Percentiles rank a stretch among this genome's conserved stretches.
Conservation (phyloP, 1,140 invertebrate genomes). For the Pseudomyrmex concolor region DNA sequence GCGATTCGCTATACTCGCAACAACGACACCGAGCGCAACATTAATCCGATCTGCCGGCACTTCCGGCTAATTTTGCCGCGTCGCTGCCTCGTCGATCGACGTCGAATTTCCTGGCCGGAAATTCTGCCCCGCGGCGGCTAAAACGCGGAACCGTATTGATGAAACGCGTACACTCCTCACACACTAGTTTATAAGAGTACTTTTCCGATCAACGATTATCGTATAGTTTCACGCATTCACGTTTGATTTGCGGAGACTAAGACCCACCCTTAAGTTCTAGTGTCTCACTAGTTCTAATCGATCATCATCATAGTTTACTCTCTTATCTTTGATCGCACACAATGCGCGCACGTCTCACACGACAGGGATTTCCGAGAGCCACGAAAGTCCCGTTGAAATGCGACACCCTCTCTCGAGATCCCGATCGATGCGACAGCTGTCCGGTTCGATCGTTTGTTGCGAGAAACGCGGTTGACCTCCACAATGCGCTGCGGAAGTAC, state of each 20-base stretch:
- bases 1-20: conserved; percentile 1
- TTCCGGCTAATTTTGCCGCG: conserved; percentile 33
- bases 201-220: conserved; percentile 20
- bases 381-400: not conserved
- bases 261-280: not conserved
- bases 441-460: not conserved
- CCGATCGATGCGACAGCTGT: conserved; percentile 10
- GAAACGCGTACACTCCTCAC: conserved; percentile 30
- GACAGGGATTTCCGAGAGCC: conserved; percentile 1
- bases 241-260: not conserved
- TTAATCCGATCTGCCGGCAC: conserved; percentile 33
- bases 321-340: not conserved
- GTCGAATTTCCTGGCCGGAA: conserved; percentile 48
- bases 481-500: conserved; percentile 48
- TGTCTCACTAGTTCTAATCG: not conserved
- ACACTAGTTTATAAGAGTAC: conserved; percentile 31
- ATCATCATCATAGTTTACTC: too few species aligned
- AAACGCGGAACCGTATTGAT: not conserved
- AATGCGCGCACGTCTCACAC: conserved; percentile 17
- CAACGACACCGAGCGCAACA: not conserved
- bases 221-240: not conserved
- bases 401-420: not conserved
- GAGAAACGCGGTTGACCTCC: conserved; percentile 31
- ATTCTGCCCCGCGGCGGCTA: conserved; percentile 19
- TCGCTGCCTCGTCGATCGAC: conserved; percentile 23